Evolutionary conservation across 2,113 vertebrate species (phyloP), one percentile per base, ranked within the genome.

Genomic region (Mohoua ochrocephala): DNA sequence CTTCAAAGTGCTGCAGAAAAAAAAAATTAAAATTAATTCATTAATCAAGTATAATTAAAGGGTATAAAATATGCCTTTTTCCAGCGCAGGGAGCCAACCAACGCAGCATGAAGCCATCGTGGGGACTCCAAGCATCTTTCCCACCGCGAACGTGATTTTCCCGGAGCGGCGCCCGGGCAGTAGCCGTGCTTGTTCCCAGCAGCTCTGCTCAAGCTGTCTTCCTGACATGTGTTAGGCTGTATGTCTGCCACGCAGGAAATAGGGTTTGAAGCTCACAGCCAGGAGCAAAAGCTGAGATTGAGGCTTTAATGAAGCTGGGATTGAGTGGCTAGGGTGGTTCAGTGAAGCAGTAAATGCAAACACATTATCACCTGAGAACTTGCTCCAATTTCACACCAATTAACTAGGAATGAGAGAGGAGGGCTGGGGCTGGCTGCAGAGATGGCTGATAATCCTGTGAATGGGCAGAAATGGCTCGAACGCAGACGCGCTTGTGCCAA

Each of bases 361-460:
- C 98, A 98, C 97, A 98, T 98, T 97, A 98, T 98, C 97, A 98
- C 98, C 98, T 98, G 98, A 97, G 97, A 97, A 96, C 97, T 97
- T 89, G 91, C 97, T 97, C 96, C 97, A 97, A 97, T 98, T 97
- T 97, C 97, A 97, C 97, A 97, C 97, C 97, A 98, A 98, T 98
- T 98, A 98, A 97, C 89, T 96, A 96, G 97, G 97, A 97, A 98
- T 97, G 96, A 97, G 97, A 93, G 93, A 95, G 96, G 96, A 97
- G 97, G 97, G 95, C 94, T 83, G 84, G 85, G 90, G 86, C 91
- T 93, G 92, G 93, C 92, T 97, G 94, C 81, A 95, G 94, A 97
- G 97, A 95, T 96, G 96, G 70, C 22, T 95, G 97, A 97, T 96
- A 98, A 97, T 94, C 91, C 90, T 39, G 31, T 86, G 91, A 96